phyloP scores from a whole-genome alignment of 2,888 invertebrate genomes.

The Acrobeloides nanus region DNA sequence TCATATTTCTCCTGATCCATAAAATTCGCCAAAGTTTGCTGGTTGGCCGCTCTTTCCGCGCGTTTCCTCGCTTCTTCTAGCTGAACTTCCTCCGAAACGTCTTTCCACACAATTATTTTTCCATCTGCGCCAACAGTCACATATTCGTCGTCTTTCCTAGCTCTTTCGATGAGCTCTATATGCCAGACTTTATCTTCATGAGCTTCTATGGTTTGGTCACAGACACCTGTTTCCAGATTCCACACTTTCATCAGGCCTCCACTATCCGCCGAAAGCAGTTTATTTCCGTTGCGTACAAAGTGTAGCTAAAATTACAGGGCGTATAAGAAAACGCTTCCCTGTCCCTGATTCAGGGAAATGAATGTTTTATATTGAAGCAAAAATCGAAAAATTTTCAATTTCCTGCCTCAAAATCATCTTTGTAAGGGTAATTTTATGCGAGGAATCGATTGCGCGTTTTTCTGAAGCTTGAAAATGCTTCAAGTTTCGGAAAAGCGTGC shows the following conservation, averaged over 20 bases:
- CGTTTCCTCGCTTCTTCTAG: slow-evolving; percentile 28
- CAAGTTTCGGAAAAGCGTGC: too few relatives aligned
- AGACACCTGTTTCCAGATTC: slow-evolving; percentile 81
- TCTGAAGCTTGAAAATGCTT: too few relatives aligned
- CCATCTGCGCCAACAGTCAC: slow-evolving; percentile 44
- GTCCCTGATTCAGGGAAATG: too few relatives aligned
- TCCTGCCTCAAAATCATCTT: too few relatives aligned
- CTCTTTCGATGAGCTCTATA: slow-evolving; percentile 56
- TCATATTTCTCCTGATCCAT: slow-evolving; percentile 35
- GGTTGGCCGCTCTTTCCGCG: slow-evolving; percentile 28
- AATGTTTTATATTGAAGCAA: too few relatives aligned
- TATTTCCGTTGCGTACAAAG: slow-evolving; percentile 38
- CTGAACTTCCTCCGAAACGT: slow-evolving; percentile 38
- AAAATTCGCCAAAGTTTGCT: slow-evolving; percentile 41
- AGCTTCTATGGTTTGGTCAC: slow-evolving; percentile 74
- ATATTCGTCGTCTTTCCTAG: slow-evolving; percentile 24
- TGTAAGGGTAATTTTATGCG: too few relatives aligned
- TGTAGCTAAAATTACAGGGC: slow-evolving; percentile 20
- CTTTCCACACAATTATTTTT: slow-evolving; percentile 40
- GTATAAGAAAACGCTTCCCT: too few relatives aligned
- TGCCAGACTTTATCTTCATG: slow-evolving; percentile 70
- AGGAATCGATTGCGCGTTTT: too few relatives aligned
- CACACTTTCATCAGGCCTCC: slow-evolving; percentile 80
- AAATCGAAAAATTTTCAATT: too few relatives aligned
- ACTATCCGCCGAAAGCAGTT: slow-evolving; percentile 63